Conservation (phyloP, 2,797 vertebrate genomes). For the Natrix natrix region DNA sequence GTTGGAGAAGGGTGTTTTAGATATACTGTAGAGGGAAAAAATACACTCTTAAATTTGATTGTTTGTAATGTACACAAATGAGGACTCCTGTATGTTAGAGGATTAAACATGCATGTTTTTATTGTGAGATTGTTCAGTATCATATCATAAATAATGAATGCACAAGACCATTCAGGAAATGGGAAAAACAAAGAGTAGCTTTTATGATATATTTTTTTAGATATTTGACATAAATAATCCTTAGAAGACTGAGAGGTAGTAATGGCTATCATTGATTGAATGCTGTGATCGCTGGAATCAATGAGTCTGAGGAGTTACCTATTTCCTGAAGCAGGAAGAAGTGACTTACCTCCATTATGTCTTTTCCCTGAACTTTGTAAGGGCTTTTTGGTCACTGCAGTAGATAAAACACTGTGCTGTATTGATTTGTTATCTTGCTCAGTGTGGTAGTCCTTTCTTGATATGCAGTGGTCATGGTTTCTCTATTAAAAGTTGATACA, state of each 20-base stretch:
- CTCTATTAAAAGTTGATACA: conserved; percentile 12
- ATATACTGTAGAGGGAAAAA: background rate
- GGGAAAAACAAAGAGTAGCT: background rate
- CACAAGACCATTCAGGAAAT: background rate
- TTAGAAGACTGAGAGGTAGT: background rate
- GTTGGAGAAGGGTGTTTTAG: background rate
- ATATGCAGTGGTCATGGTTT: conserved; percentile 6
- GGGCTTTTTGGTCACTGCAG: background rate
- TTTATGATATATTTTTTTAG: background rate
- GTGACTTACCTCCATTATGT: background rate
- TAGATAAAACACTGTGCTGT: background rate
- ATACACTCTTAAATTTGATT: background rate
- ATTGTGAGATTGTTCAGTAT: accelerated
- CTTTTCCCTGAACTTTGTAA: background rate
- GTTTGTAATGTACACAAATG: background rate
- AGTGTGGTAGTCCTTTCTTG: background rate
- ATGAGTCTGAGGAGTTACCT: background rate
- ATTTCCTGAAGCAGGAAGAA: background rate
- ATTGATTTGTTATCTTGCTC: background rate
- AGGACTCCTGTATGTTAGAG: background rate
- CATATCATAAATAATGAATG: background rate
- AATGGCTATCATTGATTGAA: background rate
- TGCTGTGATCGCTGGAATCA: background rate
- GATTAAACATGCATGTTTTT: background rate
- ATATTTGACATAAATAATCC: background rate